These are phyloP conservation scores for Microtus montanus DNA, from an alignment of 2,113 vertebrate genomes.

Conservation along the genomic window DNA sequence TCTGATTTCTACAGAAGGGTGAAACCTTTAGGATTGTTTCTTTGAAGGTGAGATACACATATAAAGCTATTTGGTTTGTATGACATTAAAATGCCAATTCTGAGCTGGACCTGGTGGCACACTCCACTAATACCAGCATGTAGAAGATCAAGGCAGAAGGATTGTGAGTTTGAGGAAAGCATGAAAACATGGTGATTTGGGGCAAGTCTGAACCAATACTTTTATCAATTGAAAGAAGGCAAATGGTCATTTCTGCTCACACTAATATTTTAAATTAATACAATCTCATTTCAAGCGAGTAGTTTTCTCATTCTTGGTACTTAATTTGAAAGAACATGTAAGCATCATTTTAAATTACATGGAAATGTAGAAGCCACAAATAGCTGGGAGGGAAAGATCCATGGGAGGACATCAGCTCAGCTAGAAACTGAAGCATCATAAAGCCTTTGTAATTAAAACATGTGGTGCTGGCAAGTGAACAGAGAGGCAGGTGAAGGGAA, in stretches of 20 bases:
- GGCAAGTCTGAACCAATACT: not conserved
- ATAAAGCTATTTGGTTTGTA: not conserved
- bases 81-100: not conserved
- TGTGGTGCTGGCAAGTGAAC: not conserved
- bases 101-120: not conserved
- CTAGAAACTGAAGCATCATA: not conserved
- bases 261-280: not conserved
- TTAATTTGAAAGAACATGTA: not conserved
- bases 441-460: slow-evolving; percentile 22
- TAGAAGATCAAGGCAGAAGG: not conserved
- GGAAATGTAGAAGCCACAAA: not conserved
- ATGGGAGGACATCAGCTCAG: not conserved
- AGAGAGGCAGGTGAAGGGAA: not conserved
- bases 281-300: not conserved
- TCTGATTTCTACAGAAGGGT: not conserved
- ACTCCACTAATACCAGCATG: not conserved
- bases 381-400: not conserved
- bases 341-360: not conserved
- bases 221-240: not conserved
- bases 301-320: not conserved
- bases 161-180: too few relatives aligned
- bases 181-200: not conserved
- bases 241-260: not conserved
- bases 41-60: not conserved
- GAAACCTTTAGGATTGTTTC: not conserved